Evolutionary conservation across 2,888 invertebrate species (phyloP).

Genomic region (Xestoiulus laeticollis): DNA sequence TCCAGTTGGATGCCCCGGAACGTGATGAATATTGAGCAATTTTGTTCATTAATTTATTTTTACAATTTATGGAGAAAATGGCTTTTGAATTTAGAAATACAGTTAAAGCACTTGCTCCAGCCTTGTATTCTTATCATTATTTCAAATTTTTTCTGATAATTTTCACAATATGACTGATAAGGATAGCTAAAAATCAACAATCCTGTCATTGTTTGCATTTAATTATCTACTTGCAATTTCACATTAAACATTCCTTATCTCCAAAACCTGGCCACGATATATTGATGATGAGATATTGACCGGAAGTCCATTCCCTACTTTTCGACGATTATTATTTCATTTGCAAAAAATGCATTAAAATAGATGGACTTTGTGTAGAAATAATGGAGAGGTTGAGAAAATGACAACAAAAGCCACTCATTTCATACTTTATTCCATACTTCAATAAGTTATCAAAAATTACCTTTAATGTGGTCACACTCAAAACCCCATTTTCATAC

Average conservation of each 20-base stretch:
- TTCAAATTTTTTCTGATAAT: background rate
- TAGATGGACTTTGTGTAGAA: background rate
- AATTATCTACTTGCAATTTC: background rate
- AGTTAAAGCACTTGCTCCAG: too few relatives aligned
- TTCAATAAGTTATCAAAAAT: too few relatives aligned
- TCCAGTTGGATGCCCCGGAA: too few relatives aligned
- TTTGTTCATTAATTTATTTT: too few relatives aligned
- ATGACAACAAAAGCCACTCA: background rate
- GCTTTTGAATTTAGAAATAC: too few relatives aligned
- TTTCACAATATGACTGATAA: background rate
- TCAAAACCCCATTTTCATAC: too few relatives aligned
- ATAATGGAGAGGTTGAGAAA: background rate
- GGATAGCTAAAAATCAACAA: background rate
- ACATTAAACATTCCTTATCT: background rate
- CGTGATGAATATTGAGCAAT: too few relatives aligned
- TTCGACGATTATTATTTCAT: background rate
- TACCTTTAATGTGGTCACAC: too few relatives aligned
- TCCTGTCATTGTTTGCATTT: background rate
- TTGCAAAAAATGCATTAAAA: constrained; percentile 32
- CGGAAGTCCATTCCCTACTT: background rate
- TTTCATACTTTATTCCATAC: background rate
- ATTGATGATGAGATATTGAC: constrained; percentile 3
- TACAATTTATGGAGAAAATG: too few relatives aligned
- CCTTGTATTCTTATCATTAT: background rate
- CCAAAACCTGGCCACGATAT: background rate